Conservation (phyloP, 2,113 vertebrate genomes). For the Tamias sibiricus region DNA sequence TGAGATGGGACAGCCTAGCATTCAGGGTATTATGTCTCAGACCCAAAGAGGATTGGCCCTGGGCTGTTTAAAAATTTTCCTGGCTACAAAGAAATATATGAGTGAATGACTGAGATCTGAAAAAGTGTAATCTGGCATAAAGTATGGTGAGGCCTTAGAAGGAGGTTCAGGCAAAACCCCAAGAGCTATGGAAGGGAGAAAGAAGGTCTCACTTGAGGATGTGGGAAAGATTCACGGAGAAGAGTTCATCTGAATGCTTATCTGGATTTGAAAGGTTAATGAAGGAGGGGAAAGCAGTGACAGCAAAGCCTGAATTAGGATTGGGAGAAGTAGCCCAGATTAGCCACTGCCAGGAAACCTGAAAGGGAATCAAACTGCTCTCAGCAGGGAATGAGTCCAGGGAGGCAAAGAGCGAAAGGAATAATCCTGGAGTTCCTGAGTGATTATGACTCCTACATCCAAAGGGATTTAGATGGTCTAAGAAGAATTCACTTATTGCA, state of each 20-base stretch:
- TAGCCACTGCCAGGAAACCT: background rate
- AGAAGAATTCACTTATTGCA: constrained; percentile 14
- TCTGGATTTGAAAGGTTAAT: background rate
- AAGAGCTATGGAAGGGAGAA: background rate
- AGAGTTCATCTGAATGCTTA: background rate
- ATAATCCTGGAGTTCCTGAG: background rate
- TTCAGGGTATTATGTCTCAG: background rate
- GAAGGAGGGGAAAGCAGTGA: background rate
- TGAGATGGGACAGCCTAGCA: background rate
- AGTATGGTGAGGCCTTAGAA: background rate
- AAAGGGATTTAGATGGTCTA: background rate
- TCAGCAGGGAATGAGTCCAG: background rate
- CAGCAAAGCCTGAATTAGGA: background rate
- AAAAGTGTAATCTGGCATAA: background rate
- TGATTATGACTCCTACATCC: background rate
- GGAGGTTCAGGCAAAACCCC: background rate
- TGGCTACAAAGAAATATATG: background rate
- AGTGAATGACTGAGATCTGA: background rate
- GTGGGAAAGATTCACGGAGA: background rate
- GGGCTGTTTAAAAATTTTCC: background rate
- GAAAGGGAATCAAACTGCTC: background rate
- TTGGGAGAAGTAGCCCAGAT: background rate
- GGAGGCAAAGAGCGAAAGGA: background rate
- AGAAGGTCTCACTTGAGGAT: background rate
- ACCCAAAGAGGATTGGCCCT: background rate